phyloP scores from a whole-genome alignment of 2,888 invertebrate species.

The Agrotis puta region DNA sequence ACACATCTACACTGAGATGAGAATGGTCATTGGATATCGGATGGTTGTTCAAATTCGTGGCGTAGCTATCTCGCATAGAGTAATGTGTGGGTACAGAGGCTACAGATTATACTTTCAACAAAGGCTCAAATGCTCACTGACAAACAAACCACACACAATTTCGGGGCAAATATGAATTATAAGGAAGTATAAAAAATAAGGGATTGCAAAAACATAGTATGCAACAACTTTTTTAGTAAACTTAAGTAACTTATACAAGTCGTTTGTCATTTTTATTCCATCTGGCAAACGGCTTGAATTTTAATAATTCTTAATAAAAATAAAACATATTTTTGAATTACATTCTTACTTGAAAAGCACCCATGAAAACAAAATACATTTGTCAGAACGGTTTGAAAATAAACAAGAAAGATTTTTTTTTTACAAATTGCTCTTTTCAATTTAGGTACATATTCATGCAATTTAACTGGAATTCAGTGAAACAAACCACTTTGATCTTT shows the following conservation, averaged over 20 bases:
- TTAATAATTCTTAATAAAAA: too few relatives aligned
- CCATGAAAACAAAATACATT: background rate
- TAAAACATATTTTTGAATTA: too few relatives aligned
- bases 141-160: background rate
- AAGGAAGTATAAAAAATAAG: too few relatives aligned
- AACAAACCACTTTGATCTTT: slow-evolving; percentile 17
- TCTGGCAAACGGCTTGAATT: too few relatives aligned
- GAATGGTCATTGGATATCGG: slow-evolving; percentile 10
- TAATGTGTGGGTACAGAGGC: slow-evolving; percentile 28
- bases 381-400: background rate
- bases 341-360: background rate
- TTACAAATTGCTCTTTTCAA: background rate
- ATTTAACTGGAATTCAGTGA: slow-evolving; percentile 9
- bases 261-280: too few relatives aligned
- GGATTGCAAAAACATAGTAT: too few relatives aligned
- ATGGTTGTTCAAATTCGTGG: slow-evolving; percentile 37
- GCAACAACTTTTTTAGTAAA: too few relatives aligned
- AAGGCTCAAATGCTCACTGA: background rate
- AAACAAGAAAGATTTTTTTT: background rate
- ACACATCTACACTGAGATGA: slow-evolving; percentile 15
- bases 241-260: too few relatives aligned
- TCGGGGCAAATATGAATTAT: too few relatives aligned
- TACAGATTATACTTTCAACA: background rate
- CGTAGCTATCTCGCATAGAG: slow-evolving; percentile 39
- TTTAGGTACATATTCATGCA: background rate